Evolutionary conservation across 2,113 vertebrate species (phyloP), one percentile per base, ranked within the genome.

Genomic region (Myrmophylax atrothorax): DNA sequence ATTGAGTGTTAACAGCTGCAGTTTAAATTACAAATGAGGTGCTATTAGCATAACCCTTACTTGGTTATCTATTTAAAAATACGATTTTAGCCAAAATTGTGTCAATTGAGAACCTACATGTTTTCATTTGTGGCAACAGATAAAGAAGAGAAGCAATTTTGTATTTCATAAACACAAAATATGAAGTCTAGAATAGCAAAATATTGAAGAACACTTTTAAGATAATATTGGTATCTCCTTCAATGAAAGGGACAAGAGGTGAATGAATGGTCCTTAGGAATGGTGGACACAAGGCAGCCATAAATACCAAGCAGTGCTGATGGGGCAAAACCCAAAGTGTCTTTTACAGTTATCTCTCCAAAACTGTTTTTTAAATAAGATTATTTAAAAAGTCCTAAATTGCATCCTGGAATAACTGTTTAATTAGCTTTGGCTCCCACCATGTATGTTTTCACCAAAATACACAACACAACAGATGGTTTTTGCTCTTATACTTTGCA

Each of bases 1-100:
- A 94, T 69, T 95, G 93, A 96, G 95, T 90, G 96, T 82, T 96
- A 96, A 93, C 85, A 94, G 93, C 94, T 87, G 72, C 18, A 15
- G 94, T 96, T 94, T 96, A 96, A 97, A 97, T 96, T 97, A 94
- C 96, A 96, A 95, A 92, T 95, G 47, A 95, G 92, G 74, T 85
- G 88, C 68, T 74, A 97, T 94, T 96, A 96, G 90, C 96, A 97
- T 97, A 97, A 97, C 94, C 80, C 58, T 0, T 89, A 72, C 68
- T 93, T 80, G 73, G 85, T 93, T 93, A 96, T 96, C 90, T 96
- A 96, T 93, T 96, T 94, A 78, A 97, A 94, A 97, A 92, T 78
- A 93, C 1, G 42, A 90, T 87, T 92, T 90, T 95, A 62, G 3
- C 94, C 95, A 91, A 97, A 97, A 76, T 62, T 78, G 59, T 96